phyloP scores from a whole-genome alignment of 1,140 invertebrate genomes.

The Drosophila littoralis region DNA sequence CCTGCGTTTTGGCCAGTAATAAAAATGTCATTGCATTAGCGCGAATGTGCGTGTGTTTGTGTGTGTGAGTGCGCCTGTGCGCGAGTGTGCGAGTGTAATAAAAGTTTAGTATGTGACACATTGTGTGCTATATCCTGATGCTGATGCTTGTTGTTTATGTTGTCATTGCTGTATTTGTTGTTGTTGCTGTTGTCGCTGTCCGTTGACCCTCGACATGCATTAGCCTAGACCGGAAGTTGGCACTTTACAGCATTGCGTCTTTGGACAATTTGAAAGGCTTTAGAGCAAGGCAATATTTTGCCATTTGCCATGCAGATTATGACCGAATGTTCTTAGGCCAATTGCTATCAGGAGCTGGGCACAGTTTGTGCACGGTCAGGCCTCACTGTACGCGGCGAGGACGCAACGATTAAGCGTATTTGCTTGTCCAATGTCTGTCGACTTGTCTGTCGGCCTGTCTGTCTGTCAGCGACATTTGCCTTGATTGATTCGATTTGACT shows the following conservation, averaged over 20 bases:
- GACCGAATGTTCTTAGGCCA: background rate
- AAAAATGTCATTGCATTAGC: constrained; percentile 81
- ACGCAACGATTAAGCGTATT: constrained; percentile 9
- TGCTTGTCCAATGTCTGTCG: constrained; percentile 14
- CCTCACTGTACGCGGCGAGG: constrained; percentile 6
- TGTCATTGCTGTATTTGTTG: background rate
- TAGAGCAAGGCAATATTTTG: constrained; percentile 51
- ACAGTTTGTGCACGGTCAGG: background rate
- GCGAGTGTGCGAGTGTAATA: constrained; percentile 55
- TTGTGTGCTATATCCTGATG: constrained; percentile 53
- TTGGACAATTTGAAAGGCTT: constrained; percentile 35
- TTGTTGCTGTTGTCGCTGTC: constrained; percentile 16
- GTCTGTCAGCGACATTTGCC: constrained; percentile 57
- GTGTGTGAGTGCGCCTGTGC: constrained; percentile 20
- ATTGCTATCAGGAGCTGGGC: background rate
- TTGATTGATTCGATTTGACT: constrained; percentile 82
- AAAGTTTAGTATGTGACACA: constrained; percentile 82
- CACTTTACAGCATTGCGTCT: constrained; percentile 66
- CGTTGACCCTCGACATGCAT: constrained; percentile 36
- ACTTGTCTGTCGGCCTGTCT: constrained; percentile 2
- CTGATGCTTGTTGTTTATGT: constrained; percentile 26
- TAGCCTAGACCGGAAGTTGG: constrained; percentile 69
- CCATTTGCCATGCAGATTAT: constrained; percentile 70
- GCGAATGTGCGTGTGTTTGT: constrained; percentile 22
- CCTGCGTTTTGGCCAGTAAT: constrained; percentile 70